phyloP scores from a whole-genome alignment of 2,888 invertebrate species.

The Amphipyra tragopoginis region DNA sequence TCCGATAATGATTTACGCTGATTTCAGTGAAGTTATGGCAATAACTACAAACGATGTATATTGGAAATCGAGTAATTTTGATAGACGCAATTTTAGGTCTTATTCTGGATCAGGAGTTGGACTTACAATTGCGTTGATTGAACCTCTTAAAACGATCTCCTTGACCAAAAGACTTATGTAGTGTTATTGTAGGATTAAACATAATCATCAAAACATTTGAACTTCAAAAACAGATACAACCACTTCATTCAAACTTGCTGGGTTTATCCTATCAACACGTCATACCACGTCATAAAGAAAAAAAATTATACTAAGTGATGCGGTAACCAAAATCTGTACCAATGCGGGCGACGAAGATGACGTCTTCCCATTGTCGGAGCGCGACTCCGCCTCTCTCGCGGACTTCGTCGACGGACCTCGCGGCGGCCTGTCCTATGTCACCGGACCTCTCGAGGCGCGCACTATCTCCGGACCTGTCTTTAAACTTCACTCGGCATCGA shows the following conservation, averaged over 20 bases:
- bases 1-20: conserved; percentile 49
- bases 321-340: conserved; percentile 55
- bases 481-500: conserved; percentile 76
- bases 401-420: conserved; percentile 82
- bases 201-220: conserved; percentile 6
- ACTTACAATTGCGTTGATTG: no score
- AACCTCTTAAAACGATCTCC: no score
- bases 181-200: no score
- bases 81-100: conserved; percentile 12
- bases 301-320: conserved; percentile 38
- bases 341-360: conserved; percentile 88
- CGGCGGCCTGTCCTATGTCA: conserved; percentile 71
- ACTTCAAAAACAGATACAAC: conserved; percentile 17
- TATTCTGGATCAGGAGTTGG: background rate
- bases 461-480: conserved; percentile 81
- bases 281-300: background rate
- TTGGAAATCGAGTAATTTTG: conserved; percentile 4
- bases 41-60: conserved; percentile 25
- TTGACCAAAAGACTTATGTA: background rate
- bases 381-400: conserved; percentile 87
- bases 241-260: conserved; percentile 2
- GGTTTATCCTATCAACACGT: conserved; percentile 10
- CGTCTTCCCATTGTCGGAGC: conserved; percentile 86
- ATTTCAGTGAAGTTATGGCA: conserved; percentile 53
- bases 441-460: conserved; percentile 81